Percentiles rank a stretch among this genome's conserved stretches.
phyloP scores from a whole-genome alignment of 2,113 vertebrate species.

The Ovis canadensis region DNA sequence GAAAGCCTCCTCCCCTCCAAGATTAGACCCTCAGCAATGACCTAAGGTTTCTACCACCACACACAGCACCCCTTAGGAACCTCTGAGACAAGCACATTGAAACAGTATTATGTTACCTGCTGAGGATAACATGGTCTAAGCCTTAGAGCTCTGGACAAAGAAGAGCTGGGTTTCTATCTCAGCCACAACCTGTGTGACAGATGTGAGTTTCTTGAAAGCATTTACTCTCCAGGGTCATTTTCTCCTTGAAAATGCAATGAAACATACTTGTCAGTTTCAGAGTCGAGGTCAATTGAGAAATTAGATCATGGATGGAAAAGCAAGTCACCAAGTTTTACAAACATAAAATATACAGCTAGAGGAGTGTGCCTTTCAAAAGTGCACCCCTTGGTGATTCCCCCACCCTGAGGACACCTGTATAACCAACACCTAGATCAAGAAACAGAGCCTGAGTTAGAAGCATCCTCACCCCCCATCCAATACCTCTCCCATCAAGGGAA shows the following conservation, averaged over 20 bases:
- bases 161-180: neutral
- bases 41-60: neutral
- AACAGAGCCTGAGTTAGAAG: neutral
- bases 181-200: rapidly evolving
- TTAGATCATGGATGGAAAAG: neutral
- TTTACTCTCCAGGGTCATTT: neutral
- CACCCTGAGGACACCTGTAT: no score
- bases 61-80: neutral
- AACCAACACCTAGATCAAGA: neutral
- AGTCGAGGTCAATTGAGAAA: neutral
- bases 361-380: neutral
- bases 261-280: neutral
- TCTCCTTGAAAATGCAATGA: neutral
- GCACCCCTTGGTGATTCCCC: no score
- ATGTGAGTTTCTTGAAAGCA: neutral
- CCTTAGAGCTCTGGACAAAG: neutral
- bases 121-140: neutral
- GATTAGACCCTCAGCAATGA: neutral
- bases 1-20: neutral
- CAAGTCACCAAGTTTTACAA: neutral
- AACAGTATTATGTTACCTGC: neutral
- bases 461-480: neutral
- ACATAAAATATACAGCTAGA: neutral
- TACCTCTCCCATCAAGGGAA: neutral
- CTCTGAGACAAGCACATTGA: neutral